Percentiles rank a stretch among this genome's conserved stretches.
Evolutionary conservation across 1,140 invertebrate genomes (phyloP).

Genomic region (Uloborus diversus): DNA sequence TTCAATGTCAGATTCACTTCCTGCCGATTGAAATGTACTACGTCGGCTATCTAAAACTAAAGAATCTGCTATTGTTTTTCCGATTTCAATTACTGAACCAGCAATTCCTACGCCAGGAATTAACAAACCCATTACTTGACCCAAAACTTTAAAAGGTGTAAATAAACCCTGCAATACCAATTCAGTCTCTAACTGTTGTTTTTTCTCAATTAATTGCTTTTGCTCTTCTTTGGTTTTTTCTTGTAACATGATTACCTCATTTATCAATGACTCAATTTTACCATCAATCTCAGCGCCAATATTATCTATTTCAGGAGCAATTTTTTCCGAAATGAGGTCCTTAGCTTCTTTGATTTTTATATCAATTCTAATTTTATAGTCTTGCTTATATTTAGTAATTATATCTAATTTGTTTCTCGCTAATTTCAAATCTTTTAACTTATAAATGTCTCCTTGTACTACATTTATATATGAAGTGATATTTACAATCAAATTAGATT

Average conservation of each 20-base stretch:
- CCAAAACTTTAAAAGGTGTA: neutral
- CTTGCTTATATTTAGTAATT: neutral
- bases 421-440: neutral
- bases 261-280: neutral
- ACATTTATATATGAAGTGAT: neutral
- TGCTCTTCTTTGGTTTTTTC: neutral
- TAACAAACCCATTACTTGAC: neutral
- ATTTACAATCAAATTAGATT: neutral
- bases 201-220: neutral
- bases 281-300: neutral
- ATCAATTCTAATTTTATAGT: neutral
- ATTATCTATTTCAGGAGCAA: neutral
- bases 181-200: neutral
- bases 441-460: neutral
- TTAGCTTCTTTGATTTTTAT: conserved; percentile 11
- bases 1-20: neutral
- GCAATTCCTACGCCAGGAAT: neutral
- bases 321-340: neutral
- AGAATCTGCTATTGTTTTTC: neutral
- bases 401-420: neutral
- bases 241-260: neutral
- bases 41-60: neutral
- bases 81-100: neutral
- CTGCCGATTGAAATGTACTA: neutral
- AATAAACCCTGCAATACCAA: neutral